Conservation (phyloP, 1,140 invertebrate genomes). For the Plodia interpunctella region DNA sequence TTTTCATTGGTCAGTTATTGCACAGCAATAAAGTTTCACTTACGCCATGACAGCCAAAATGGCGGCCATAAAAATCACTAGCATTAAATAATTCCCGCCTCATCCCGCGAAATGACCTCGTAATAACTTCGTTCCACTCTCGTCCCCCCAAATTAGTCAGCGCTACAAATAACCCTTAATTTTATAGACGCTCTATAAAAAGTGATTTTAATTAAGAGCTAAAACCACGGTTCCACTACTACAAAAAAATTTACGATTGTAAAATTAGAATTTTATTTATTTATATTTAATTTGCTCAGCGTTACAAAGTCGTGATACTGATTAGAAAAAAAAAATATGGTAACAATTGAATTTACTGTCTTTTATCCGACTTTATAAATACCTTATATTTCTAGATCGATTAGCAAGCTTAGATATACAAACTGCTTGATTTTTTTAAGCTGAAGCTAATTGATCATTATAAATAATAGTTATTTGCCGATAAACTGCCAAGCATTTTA, state of each 20-base stretch:
- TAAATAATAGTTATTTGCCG: no score
- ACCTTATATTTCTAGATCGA: no score
- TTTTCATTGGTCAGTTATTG: no score
- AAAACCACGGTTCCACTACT: not conserved
- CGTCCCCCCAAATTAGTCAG: slow-evolving; percentile 5
- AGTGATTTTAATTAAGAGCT: not conserved
- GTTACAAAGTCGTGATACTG: no score
- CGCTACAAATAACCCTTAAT: not conserved
- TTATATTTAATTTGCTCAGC: no score
- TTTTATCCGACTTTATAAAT: no score
- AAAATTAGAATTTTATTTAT: not conserved
- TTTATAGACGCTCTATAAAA: not conserved
- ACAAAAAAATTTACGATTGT: not conserved
- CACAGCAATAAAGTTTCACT: not conserved
- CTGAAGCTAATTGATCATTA: no score
- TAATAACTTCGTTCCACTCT: not conserved
- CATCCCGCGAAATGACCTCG: not conserved
- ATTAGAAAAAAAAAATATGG: no score
- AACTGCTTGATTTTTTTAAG: no score
- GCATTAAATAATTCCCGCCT: not conserved
- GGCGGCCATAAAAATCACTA: not conserved
- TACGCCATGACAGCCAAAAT: not conserved
- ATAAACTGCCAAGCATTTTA: no score
- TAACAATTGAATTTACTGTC: no score
- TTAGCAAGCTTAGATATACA: no score